Base-by-base conservation (phyloP, 2,797 vertebrate species). In the Rhincodon typus region DNA sequence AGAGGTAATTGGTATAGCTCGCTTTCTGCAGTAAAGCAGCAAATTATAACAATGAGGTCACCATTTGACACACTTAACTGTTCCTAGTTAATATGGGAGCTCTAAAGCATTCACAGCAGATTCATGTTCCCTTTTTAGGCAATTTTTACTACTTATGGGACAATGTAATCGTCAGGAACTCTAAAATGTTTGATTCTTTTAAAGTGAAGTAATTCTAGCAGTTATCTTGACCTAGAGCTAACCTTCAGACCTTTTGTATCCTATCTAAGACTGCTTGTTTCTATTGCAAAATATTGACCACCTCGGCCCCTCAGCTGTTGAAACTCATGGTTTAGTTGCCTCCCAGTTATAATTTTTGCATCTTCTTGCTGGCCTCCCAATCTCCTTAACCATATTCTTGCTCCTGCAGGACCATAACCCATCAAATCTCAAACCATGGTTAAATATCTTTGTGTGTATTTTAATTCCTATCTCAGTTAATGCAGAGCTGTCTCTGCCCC, bases 1-100 rank as follows among this genome's bases (percentile, higher is more conserved):
- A 17, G 90, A 93, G 62, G n/a, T 93, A 62, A 67, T 67, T 66
- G 17, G 1, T 91, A 7, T 23, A 38, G 67, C 86, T 27, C 10
- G 25, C 57, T 67, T 19, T n/a, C 57, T 91, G 57, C n/a, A 67
- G n/a, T 91, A n/a, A 82, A 82, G 57, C 27, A 91, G 87, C 34
- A 91, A 66, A 62, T 42, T 84, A 90, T 90, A 67, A 38, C 34
- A 91, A 57, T 88, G 88, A 66, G 57, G n/a, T 93, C n/a, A 67
- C n/a, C 62, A 42, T 93, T 67, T 66, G 21, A 93, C 34, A 93
- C 19, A 23, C 57, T 90, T 90, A 66, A 66, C 57, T 66, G 57
- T 50, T 87, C 53, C 57, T 66, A 34, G 87, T 90, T 67, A 93
- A 67, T 62, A 67, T 67, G 42, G 38, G 19, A 93, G 5, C 42